Base-by-base conservation (phyloP, 2,113 vertebrate species). In the Onychorhynchus coronatus region DNA sequence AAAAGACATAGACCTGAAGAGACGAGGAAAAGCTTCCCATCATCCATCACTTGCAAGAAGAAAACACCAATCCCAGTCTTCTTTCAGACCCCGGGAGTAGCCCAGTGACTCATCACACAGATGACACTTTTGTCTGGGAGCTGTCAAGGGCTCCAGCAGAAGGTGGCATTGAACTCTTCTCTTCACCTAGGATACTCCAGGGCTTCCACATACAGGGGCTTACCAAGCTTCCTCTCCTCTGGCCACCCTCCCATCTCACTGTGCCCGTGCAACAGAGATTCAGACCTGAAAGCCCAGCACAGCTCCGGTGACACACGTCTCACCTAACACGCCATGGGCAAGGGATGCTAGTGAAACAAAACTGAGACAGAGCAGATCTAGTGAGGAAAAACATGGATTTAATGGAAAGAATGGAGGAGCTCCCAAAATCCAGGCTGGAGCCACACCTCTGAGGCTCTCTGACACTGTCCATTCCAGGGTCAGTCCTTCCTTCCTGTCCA, bases 351-450 rank as follows among this genome's bases (percentile, higher is more conserved):
- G 30, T 46, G 49, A 55, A 61, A 95, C 77, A 96, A 92, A 96
- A 91, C 3, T 27, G 56, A 95, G 52, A 89, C 96, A 78, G 67
- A 89, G 17, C 2, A 2, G 31, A 50, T 46, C 55, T 66, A 78
- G 39, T 62, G 24, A 56, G 67, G 66, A 71, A 94, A 96, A 97
- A 47, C 31, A 56, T 30, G 58, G 70, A 67, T 98, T 98, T 98
- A 98, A 98, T 98, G 89, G 77, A 96, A 96, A 71, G 67, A 90
- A 93, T 68, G 86, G 63, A 88, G 86, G 84, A 71, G 75, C 80
- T 76, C 78, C 85, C 52, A 16, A 91, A 93, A 59, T 91, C 83
- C 85, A 83, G 50, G 52, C 17, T 18, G 42, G 86, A 89, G 74
- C 72, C 55, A 82, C 46, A 90, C 9, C 52, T 92, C 82, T 65